Evolutionary conservation across 1,140 invertebrate genomes (phyloP), one percentile per base, ranked within the genome.

Genomic region (Eupeodes corollae): DNA sequence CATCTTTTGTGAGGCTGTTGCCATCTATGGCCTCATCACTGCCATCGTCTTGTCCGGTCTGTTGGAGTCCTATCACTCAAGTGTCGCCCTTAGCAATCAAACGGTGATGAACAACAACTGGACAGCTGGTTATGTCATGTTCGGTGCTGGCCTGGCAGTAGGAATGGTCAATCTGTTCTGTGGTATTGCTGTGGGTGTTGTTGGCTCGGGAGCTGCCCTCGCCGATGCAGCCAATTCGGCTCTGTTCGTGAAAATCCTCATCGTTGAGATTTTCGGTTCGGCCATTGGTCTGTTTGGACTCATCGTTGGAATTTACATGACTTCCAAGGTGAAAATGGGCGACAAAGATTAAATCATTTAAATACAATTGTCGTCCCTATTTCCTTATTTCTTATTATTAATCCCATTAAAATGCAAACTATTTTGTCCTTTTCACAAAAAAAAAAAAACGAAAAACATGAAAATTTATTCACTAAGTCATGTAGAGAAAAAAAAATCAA

Each of bases 1-100:
- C 62, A 98, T 98, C 70, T 98, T 98, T 76, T 98, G 94, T 69
- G 94, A 98, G 73, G 94, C 94, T 57, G 94, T 98, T 1, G 94
- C 94, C 45, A 98, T 98, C 71, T 98, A 98, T 69, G 94, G 94
- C n/a, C 79, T 98, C 18, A 98, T 98, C 62, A 94, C 94, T 59
- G 92, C 94, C 30, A 97, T 98, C 65, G 91, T 98, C 21, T 77
- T 98, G 34, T 88, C 87, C 44, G 91, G 89, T 53, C 78, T 83
- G 62, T 70, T 93, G 51, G 82, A 83, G 44, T 60, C 72, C 48
- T 81, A 79, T 53, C 67, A 63, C 37, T 54, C 56, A 47, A 54
- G 68, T 11, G 51, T 56, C 52, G 47, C 52, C 1, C 31, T 56
- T 1, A 49, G 57, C 3, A 55, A 48, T 18, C 26, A 34, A 1